phyloP scores from a whole-genome alignment of 2,888 invertebrate species.

The Mimumesa dahlbomi region DNA sequence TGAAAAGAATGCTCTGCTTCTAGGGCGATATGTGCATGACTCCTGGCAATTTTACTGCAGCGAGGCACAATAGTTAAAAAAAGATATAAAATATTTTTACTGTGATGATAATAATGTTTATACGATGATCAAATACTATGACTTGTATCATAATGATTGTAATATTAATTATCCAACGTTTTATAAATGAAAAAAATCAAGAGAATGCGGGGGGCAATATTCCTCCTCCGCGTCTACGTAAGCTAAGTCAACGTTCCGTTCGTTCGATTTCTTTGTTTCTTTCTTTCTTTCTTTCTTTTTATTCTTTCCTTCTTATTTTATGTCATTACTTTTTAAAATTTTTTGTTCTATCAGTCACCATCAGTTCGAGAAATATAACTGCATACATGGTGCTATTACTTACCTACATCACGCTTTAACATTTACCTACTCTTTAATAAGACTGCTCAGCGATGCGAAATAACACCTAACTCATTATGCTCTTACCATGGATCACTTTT shows the following conservation, averaged over 20 bases:
- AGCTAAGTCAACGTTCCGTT: constrained; percentile 66
- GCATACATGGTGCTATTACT: constrained; percentile 67
- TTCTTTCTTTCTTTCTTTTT: background rate
- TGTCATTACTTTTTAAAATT: constrained; percentile 29
- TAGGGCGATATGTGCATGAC: constrained; percentile 50
- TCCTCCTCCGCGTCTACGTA: constrained; percentile 57
- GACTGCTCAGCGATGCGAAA: constrained; percentile 73
- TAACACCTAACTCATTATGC: constrained; percentile 53
- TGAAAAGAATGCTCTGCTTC: constrained; percentile 59
- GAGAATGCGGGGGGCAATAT: constrained; percentile 43
- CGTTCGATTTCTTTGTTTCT: constrained; percentile 28
- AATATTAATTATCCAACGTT: constrained; percentile 71
- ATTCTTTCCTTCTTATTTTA: constrained; percentile 1
- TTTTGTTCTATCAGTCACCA: constrained; percentile 57
- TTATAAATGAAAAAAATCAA: constrained; percentile 63
- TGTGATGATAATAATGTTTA: constrained; percentile 81
- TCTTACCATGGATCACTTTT: constrained; percentile 61
- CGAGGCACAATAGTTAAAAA: constrained; percentile 69
- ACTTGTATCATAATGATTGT: constrained; percentile 75
- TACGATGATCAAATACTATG: constrained; percentile 77
- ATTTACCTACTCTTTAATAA: constrained; percentile 71
- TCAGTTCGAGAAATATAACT: constrained; percentile 53
- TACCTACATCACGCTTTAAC: constrained; percentile 66
- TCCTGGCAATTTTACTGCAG: constrained; percentile 53
- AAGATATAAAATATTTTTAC: constrained; percentile 78